phyloP scores from a whole-genome alignment of 2,113 vertebrate species.

The Anser cygnoides region DNA sequence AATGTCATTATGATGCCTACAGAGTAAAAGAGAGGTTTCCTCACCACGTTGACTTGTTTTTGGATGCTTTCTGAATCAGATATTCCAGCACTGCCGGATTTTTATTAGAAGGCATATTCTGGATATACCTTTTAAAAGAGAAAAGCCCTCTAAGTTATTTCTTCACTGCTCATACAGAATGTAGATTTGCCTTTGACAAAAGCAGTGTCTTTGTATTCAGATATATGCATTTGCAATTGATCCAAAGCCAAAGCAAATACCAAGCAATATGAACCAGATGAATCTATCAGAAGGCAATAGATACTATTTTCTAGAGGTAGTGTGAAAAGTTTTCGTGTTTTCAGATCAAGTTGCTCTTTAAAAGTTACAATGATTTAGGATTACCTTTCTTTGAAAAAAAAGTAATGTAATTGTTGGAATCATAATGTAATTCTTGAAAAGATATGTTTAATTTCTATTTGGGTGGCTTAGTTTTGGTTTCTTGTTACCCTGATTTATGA shows the following conservation, averaged over 20 bases:
- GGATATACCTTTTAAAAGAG: background rate
- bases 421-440: background rate
- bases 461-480: background rate
- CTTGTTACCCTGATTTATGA: constrained; percentile 18
- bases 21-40: background rate
- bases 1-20: background rate
- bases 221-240: constrained; percentile 20
- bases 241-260: constrained; percentile 57
- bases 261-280: constrained; percentile 41
- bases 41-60: background rate
- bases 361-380: background rate
- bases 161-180: background rate
- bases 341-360: constrained; percentile 4
- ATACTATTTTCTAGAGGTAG: background rate
- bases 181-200: constrained; percentile 24
- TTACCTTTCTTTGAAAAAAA: background rate
- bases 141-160: background rate
- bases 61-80: background rate
- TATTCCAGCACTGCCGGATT: background rate
- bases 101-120: background rate
- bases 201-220: constrained; percentile 11
- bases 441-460: background rate
- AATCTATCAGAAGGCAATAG: background rate
- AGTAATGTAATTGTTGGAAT: background rate
- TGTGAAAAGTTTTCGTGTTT: background rate